A percentile compares a stretch with the other conserved stretches of the same genome.
phyloP scores from a whole-genome alignment of 2,888 invertebrate species.

The Ligdia adustata region DNA sequence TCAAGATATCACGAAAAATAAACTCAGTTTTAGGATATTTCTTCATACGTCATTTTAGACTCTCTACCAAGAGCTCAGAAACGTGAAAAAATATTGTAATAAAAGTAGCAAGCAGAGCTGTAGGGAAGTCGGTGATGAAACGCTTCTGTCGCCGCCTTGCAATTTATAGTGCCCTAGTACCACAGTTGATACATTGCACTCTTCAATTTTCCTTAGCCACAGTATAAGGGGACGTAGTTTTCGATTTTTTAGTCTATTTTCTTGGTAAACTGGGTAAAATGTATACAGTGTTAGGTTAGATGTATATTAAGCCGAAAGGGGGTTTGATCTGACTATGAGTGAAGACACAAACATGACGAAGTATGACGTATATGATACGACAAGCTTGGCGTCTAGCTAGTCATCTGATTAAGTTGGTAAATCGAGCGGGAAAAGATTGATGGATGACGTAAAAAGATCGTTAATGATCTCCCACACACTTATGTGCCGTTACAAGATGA shows the following conservation, averaged over 20 bases:
- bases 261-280: slow-evolving; percentile 16
- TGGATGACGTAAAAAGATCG: slow-evolving; percentile 27
- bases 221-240: slow-evolving; percentile 5
- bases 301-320: too few relatives aligned
- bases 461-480: slow-evolving; percentile 24
- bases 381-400: too few relatives aligned
- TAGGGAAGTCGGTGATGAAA: slow-evolving; percentile 25
- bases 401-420: slow-evolving; percentile 34
- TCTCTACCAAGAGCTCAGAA: slow-evolving; percentile 22
- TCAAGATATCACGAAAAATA: too few relatives aligned
- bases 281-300: too few relatives aligned
- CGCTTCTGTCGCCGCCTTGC: slow-evolving; percentile 22
- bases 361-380: too few relatives aligned
- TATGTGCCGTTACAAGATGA: slow-evolving; percentile 2
- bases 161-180: slow-evolving; percentile 25
- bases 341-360: too few relatives aligned
- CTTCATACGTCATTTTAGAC: background rate
- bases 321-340: too few relatives aligned
- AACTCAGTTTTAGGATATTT: too few relatives aligned
- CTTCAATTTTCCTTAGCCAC: slow-evolving; percentile 25
- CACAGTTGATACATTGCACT: slow-evolving; percentile 23
- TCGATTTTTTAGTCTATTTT: slow-evolving; percentile 8
- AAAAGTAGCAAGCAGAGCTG: slow-evolving; percentile 19
- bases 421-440: slow-evolving; percentile 31
- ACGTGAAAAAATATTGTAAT: slow-evolving; percentile 21